phyloP scores from a whole-genome alignment of 2,113 vertebrate species.

The Pagrus major region DNA sequence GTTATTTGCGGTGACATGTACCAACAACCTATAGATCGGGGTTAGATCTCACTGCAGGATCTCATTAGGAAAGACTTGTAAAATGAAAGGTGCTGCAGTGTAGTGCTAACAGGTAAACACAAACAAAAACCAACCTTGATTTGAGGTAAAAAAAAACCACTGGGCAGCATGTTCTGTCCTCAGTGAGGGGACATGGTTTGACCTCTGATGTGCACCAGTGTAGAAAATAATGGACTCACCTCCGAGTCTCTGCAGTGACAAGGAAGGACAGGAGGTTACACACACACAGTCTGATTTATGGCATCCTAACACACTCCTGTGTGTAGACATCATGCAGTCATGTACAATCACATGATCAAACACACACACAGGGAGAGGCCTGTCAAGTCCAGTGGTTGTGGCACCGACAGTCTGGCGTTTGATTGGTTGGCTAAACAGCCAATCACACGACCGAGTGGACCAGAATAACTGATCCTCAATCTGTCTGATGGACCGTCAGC shows the following conservation, averaged over 20 bases:
- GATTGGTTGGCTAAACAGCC: constrained; percentile 46
- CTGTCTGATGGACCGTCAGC: constrained; percentile 24
- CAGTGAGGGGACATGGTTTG: rapidly evolving
- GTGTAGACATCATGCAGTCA: not conserved
- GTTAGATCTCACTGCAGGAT: no score
- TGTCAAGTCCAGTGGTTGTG: not conserved
- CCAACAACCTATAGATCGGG: no score
- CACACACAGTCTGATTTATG: not conserved
- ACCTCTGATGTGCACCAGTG: not conserved
- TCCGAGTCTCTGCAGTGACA: not conserved
- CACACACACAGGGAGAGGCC: not conserved
- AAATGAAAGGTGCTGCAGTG: not conserved
- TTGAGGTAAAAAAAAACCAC: not conserved
- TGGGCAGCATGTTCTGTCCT: not conserved
- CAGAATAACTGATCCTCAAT: constrained; percentile 35
- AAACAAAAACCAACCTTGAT: not conserved
- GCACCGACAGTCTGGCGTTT: not conserved
- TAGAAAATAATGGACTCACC: constrained; percentile 9
- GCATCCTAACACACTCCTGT: not conserved
- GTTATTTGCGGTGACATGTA: no score
- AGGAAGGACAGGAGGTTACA: not conserved
- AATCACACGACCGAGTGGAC: constrained; percentile 39
- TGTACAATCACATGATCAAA: not conserved
- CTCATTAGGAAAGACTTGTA: not conserved
- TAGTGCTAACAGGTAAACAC: no score